Conservation (phyloP, 2,113 vertebrate species). For the Pycnonotus jocosus region DNA sequence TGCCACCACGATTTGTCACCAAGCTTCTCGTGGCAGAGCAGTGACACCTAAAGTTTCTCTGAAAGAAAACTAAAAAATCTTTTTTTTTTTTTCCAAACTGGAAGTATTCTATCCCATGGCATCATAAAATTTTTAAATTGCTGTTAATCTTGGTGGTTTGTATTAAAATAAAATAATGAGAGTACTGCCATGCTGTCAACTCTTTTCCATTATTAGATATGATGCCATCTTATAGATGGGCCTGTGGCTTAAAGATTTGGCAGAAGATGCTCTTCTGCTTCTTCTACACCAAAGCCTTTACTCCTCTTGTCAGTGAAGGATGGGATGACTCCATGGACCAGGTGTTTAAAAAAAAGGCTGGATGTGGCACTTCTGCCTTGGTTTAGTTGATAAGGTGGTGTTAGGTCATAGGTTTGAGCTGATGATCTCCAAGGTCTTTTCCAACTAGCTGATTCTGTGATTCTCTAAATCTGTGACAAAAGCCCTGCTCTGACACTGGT, state of each 20-base stretch:
- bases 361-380: not conserved
- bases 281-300: not conserved
- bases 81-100: not conserved
- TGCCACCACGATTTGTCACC: not conserved
- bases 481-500: not conserved
- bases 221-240: not conserved
- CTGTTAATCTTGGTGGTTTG: not conserved
- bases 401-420: not conserved
- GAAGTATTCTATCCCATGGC: not conserved
- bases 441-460: not conserved
- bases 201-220: not conserved
- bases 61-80: not conserved
- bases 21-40: not conserved
- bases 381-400: not conserved
- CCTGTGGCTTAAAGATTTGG: not conserved
- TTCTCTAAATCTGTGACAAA: not conserved
- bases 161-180: not conserved
- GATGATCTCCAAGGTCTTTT: not conserved
- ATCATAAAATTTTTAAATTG: not conserved
- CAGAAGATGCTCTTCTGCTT: not conserved
- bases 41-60: not conserved
- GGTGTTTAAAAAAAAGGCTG: not conserved
- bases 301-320: not conserved
- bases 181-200: not conserved
- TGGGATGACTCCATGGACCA: not conserved